Percentiles rank a stretch among this genome's conserved stretches.
Evolutionary conservation across 2,797 vertebrate genomes (phyloP).

Genomic region (Chelonia mydas): DNA sequence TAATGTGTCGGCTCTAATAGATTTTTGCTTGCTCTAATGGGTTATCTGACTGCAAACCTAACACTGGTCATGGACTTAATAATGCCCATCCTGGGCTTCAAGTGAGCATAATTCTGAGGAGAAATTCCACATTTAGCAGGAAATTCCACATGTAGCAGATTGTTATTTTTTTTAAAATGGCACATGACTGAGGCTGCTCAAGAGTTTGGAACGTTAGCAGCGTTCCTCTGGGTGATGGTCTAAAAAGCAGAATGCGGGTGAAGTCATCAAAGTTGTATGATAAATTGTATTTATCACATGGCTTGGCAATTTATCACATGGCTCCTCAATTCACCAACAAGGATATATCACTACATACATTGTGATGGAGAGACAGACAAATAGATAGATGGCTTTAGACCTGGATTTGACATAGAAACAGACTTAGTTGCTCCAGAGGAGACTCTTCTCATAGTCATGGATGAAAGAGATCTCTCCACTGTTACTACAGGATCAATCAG

Average conservation of each 20-base stretch:
- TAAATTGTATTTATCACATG: neutral
- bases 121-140: neutral
- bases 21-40: neutral
- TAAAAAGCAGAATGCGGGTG: neutral
- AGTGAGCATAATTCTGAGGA: neutral
- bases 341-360: neutral
- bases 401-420: neutral
- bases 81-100: neutral
- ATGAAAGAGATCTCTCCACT: neutral
- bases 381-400: neutral
- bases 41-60: neutral
- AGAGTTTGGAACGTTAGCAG: neutral
- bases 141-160: neutral
- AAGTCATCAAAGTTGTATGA: neutral
- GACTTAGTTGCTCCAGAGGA: rapidly evolving
- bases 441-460: neutral
- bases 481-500: neutral
- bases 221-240: neutral
- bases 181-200: neutral
- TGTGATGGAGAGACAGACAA: neutral
- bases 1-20: neutral
- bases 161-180: neutral
- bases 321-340: neutral
- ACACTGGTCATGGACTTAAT: neutral
- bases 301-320: neutral